phyloP scores from a whole-genome alignment of 2,113 vertebrate genomes.

The Cephalophus harveyi region DNA sequence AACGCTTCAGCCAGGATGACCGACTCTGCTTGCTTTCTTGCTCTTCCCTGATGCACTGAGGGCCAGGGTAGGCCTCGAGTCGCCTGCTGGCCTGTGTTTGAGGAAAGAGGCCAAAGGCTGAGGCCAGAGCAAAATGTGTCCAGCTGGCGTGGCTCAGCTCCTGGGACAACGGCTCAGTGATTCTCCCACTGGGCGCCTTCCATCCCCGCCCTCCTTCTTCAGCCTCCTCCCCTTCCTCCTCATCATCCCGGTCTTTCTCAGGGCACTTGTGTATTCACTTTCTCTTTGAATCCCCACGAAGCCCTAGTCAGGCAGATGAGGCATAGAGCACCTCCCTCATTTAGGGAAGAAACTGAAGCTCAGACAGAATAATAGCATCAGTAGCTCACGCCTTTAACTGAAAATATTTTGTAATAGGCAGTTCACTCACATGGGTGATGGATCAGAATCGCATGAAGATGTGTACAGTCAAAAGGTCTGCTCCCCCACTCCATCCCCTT shows the following conservation, averaged over 20 bases:
- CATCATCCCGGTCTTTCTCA: not conserved
- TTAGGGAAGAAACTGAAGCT: not conserved
- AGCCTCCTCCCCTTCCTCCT: not conserved
- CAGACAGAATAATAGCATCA: not conserved
- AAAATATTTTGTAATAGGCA: not conserved
- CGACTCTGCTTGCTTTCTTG: not conserved
- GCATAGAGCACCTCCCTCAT: not conserved
- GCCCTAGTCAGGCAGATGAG: not conserved
- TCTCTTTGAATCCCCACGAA: not conserved
- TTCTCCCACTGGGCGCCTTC: not conserved
- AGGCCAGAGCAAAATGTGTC: constrained; percentile 50
- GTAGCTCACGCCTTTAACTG: not conserved
- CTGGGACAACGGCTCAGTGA: constrained; percentile 44
- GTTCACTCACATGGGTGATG: not conserved
- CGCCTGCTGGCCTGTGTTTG: not conserved
- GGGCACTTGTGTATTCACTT: not conserved
- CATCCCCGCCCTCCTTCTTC: not conserved
- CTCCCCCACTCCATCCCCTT: rapidly evolving
- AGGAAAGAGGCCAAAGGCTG: constrained; percentile 50
- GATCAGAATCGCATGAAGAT: not conserved
- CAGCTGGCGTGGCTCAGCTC: constrained; percentile 44
- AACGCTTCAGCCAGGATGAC: not conserved
- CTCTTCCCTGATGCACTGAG: not conserved
- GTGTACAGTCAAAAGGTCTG: not conserved
- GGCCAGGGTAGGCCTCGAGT: not conserved